Conservation (phyloP, 2,113 vertebrate species). For the Dissostichus mawsoni region DNA sequence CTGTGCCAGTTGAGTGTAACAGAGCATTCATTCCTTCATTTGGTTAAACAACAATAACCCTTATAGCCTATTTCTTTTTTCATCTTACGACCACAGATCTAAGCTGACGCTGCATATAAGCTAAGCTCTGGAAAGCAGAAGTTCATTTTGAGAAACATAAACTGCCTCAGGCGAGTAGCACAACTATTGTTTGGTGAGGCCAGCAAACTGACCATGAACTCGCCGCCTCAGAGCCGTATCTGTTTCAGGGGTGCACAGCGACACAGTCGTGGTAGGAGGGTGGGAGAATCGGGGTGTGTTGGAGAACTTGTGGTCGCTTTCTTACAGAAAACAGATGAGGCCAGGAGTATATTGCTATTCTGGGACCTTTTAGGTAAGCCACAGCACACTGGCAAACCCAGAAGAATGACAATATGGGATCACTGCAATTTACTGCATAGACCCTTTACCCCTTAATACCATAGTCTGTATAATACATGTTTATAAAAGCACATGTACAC, state of each 20-base stretch:
- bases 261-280: conserved; percentile 58
- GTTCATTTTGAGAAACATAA: conserved; percentile 64
- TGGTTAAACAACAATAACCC: conserved; percentile 58
- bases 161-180: conserved; percentile 50
- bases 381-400: conserved; percentile 58
- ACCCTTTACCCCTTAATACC: conserved; percentile 22
- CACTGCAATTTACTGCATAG: conserved; percentile 42
- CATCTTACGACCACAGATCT: conserved; percentile 57
- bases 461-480: conserved; percentile 3
- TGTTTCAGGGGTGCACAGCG: conserved; percentile 66
- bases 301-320: conserved; percentile 68
- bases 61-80: conserved; percentile 16
- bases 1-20: conserved; percentile 54
- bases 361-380: conserved; percentile 72
- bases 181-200: conserved; percentile 70
- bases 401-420: conserved; percentile 59
- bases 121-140: conserved; percentile 60
- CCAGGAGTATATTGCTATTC: conserved; percentile 68
- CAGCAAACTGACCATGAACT: conserved; percentile 70
- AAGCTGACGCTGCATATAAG: conserved; percentile 56
- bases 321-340: conserved; percentile 83
- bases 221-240: conserved; percentile 70
- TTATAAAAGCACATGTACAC: conserved; percentile 29
- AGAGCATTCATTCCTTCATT: conserved; percentile 55
- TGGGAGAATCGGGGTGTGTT: conserved; percentile 44